Percentiles rank a stretch among this genome's conserved stretches.
These are phyloP conservation scores for Drosophila borealis DNA, from an alignment of 2,888 invertebrate species.

Conservation along the genomic window DNA sequence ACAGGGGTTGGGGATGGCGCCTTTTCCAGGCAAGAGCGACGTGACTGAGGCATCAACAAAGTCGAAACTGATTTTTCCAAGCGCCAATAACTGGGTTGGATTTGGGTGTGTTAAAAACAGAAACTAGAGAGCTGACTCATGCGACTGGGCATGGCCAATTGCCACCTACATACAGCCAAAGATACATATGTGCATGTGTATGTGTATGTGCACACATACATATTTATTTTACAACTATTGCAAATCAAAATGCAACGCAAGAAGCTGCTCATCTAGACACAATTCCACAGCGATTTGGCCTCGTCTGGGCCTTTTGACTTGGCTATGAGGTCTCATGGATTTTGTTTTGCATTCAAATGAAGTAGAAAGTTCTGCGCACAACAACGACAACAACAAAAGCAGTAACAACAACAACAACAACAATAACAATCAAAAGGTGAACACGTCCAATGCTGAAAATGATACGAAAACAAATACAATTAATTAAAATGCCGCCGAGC, in stretches of 20 bases:
- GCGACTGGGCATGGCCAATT: slow-evolving; percentile 47
- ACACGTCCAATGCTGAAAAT: slow-evolving; percentile 15
- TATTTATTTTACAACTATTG: slow-evolving; percentile 14
- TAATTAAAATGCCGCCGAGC: slow-evolving; percentile 61
- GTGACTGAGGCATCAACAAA: slow-evolving; percentile 49
- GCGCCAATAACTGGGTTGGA: slow-evolving; percentile 13
- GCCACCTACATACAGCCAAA: slow-evolving; percentile 32
- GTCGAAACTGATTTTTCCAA: slow-evolving; percentile 26
- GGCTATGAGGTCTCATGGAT: not conserved
- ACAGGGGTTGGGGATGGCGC: slow-evolving; percentile 32
- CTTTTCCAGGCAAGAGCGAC: slow-evolving; percentile 29
- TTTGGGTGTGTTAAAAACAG: slow-evolving; percentile 50
- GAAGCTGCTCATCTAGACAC: slow-evolving; percentile 31
- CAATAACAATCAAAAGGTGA: slow-evolving; percentile 24
- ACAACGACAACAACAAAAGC: slow-evolving; percentile 5
- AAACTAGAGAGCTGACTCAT: slow-evolving; percentile 51
- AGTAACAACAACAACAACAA: slow-evolving; percentile 3
- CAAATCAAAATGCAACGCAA: slow-evolving; percentile 56
- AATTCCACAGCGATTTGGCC: slow-evolving; percentile 26
- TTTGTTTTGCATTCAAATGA: slow-evolving; percentile 71
- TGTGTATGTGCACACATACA: not conserved
- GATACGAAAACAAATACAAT: slow-evolving; percentile 24
- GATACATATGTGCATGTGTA: not conserved
- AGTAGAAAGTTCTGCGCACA: slow-evolving; percentile 71
- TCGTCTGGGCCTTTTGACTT: slow-evolving; percentile 25